phyloP scores from a whole-genome alignment of 2,888 invertebrate species.

The Heteromyza rotundicornis region DNA sequence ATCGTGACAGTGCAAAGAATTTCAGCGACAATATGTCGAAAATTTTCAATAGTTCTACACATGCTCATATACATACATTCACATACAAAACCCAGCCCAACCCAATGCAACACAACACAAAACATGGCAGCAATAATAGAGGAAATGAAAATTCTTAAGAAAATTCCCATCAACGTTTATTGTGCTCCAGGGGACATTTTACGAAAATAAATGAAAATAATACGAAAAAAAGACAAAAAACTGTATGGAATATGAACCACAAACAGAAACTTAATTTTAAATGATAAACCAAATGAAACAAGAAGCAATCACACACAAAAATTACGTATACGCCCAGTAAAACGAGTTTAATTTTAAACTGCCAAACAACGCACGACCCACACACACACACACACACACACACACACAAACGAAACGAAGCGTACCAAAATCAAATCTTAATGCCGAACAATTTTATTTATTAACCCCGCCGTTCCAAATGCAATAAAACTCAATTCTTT shows the following conservation, averaged over 20 bases:
- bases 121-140: neutral
- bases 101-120: neutral
- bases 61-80: too few relatives aligned
- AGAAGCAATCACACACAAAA: neutral
- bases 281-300: neutral
- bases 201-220: neutral
- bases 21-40: conserved; percentile 3
- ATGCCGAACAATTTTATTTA: neutral
- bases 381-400: too few relatives aligned
- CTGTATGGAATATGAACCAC: neutral
- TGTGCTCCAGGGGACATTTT: neutral
- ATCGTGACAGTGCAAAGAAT: neutral
- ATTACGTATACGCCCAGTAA: neutral
- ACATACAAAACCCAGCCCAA: too few relatives aligned
- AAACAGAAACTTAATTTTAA: neutral
- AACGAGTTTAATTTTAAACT: neutral
- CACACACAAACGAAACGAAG: too few relatives aligned
- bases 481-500: neutral
- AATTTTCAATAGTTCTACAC: neutral
- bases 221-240: neutral
- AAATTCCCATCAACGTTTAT: neutral
- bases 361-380: neutral
- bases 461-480: neutral
- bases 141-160: conserved; percentile 5
- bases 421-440: neutral